Evolutionary conservation across 2,797 vertebrate genomes (phyloP).

Genomic region (Falco cherrug): DNA sequence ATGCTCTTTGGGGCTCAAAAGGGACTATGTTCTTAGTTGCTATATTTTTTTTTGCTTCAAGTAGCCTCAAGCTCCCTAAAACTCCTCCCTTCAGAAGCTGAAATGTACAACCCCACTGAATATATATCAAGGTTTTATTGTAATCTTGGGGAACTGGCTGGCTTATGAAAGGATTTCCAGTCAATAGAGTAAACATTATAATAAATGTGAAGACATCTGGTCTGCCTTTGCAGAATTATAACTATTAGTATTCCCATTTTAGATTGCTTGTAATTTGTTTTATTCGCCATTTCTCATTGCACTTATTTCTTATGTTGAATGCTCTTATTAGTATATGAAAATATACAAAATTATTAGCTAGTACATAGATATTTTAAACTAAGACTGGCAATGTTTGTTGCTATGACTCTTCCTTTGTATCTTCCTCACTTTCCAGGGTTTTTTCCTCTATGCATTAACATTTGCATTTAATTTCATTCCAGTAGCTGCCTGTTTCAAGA

Average conservation of each 20-base stretch:
- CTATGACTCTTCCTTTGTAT: neutral
- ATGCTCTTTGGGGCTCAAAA: neutral
- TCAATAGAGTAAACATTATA: slow-evolving; percentile 27
- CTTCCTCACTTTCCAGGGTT: neutral
- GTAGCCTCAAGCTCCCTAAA: slow-evolving; percentile 1
- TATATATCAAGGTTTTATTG: neutral
- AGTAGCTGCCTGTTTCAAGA: neutral
- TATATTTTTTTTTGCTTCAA: neutral
- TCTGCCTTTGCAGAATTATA: slow-evolving; percentile 2
- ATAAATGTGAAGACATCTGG: slow-evolving; percentile 25
- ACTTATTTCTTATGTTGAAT: slow-evolving; percentile 13
- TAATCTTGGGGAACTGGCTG: neutral
- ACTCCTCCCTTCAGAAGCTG: neutral
- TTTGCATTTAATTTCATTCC: slow-evolving; percentile 5
- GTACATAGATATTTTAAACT: neutral
- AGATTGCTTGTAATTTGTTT: neutral
- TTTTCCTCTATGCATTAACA: neutral
- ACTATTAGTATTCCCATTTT: neutral
- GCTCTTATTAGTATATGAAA: slow-evolving; percentile 30
- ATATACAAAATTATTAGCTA: neutral
- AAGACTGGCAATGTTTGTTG: neutral
- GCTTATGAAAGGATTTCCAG: slow-evolving; percentile 28
- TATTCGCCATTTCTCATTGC: slow-evolving; percentile 9
- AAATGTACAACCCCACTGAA: neutral
- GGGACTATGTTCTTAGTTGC: neutral